These are phyloP conservation scores for Anticlea derivata DNA, from an alignment of 2,888 invertebrate genomes.

Conservation along the genomic window DNA sequence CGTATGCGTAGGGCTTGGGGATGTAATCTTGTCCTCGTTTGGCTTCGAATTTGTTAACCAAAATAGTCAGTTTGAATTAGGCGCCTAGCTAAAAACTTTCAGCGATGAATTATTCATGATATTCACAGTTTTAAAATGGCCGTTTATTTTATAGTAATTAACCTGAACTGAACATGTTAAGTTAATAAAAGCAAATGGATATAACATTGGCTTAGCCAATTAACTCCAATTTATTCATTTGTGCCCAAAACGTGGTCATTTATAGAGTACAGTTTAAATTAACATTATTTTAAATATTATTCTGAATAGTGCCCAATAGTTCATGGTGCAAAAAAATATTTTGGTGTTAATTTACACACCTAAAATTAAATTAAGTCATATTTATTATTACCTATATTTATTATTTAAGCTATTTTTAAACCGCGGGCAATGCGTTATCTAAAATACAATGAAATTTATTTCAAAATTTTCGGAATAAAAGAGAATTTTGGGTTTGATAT, in stretches of 20 bases:
- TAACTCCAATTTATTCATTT: slow-evolving; percentile 15
- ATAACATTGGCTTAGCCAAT: slow-evolving; percentile 15
- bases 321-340: too few species aligned
- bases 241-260: background rate
- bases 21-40: slow-evolving; percentile 41
- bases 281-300: background rate
- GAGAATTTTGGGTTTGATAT: too few species aligned
- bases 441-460: too few species aligned
- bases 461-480: too few species aligned
- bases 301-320: too few species aligned
- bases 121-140: slow-evolving; percentile 21
- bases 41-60: slow-evolving; percentile 47
- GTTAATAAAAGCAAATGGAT: slow-evolving; percentile 18
- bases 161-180: slow-evolving; percentile 14
- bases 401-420: too few species aligned
- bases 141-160: slow-evolving; percentile 22
- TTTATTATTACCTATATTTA: too few species aligned
- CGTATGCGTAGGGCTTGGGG: slow-evolving; percentile 40
- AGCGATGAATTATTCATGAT: slow-evolving; percentile 31
- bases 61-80: slow-evolving; percentile 40
- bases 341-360: too few species aligned
- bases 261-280: background rate
- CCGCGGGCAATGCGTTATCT: too few species aligned
- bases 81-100: slow-evolving; percentile 35
- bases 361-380: too few species aligned